Conservation (phyloP, 1,140 invertebrate genomes). For the Trachymyrmex septentrionalis region DNA sequence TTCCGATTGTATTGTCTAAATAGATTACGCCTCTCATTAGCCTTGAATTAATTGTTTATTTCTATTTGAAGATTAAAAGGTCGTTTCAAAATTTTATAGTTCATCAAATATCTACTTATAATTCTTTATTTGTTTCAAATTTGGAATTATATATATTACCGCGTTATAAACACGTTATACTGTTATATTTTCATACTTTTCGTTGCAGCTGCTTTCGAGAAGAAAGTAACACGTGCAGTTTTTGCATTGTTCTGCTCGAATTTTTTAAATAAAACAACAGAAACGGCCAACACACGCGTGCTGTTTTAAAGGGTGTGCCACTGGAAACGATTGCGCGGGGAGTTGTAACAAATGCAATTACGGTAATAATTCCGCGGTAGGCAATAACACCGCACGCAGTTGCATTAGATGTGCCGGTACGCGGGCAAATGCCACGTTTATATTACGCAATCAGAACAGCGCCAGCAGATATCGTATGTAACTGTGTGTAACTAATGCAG, state of each 20-base stretch:
- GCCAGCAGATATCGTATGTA: conserved; percentile 74
- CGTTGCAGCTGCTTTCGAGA: neutral
- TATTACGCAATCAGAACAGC: conserved; percentile 68
- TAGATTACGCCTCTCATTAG: too few species aligned
- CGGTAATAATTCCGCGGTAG: conserved; percentile 66
- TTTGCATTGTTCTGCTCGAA: neutral
- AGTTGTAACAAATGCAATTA: conserved; percentile 71
- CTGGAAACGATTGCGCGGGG: conserved; percentile 34
- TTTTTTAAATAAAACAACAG: conserved; percentile 15
- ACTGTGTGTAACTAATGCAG: conserved; percentile 75
- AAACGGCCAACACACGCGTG: neutral
- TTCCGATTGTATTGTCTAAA: too few species aligned
- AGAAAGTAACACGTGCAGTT: neutral
- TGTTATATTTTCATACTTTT: neutral
- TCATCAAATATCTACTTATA: neutral
- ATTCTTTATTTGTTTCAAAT: conserved; percentile 13
- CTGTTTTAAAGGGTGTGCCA: conserved; percentile 40
- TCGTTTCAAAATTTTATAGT: too few species aligned
- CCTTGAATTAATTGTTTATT: too few species aligned
- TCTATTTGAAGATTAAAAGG: too few species aligned
- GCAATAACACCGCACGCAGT: conserved; percentile 68
- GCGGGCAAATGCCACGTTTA: conserved; percentile 56
- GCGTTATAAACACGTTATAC: neutral
- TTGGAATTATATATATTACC: neutral
- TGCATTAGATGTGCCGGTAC: conserved; percentile 62